These are phyloP conservation scores for Hanleya hanleyi DNA, from an alignment of 2,888 invertebrate species.

Conservation along the genomic window DNA sequence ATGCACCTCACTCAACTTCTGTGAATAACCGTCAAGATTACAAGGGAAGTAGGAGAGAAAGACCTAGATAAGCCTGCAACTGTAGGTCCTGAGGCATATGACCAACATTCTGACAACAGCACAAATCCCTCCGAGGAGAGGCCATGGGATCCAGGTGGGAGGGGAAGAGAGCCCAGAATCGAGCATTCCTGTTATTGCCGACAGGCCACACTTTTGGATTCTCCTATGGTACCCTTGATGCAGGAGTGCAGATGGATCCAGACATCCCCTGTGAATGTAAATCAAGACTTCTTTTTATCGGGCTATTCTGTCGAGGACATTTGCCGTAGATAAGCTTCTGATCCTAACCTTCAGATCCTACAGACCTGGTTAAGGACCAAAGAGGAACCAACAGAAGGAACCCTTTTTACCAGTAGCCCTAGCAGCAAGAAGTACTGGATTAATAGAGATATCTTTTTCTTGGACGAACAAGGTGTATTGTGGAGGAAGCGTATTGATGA, in stretches of 20 bases:
- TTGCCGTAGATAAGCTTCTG: background rate
- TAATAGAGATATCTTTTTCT: background rate
- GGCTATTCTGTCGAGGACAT: background rate
- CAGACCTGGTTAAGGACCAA: background rate
- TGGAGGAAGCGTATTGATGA: background rate
- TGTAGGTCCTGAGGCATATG: too few relatives aligned
- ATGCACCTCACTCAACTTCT: background rate
- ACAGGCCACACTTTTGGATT: too few relatives aligned
- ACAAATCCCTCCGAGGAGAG: too few relatives aligned
- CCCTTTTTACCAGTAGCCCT: background rate
- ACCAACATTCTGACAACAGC: too few relatives aligned
- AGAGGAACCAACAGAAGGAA: constrained; percentile 1
- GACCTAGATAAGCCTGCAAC: too few relatives aligned
- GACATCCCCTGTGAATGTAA: background rate
- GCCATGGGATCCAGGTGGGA: too few relatives aligned
- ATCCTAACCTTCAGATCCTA: background rate
- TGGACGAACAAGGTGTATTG: constrained; percentile 31
- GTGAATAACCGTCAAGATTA: too few relatives aligned
- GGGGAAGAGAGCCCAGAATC: too few relatives aligned
- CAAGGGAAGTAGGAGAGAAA: too few relatives aligned
- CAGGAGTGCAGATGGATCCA: background rate
- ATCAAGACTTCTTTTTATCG: background rate
- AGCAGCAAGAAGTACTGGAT: constrained; percentile 19
- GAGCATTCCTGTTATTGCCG: too few relatives aligned
- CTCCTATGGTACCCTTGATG: background rate